Evolutionary conservation across 92 coral and sea anemone genomes (phyloP), one percentile per base, ranked within the genome.

Genomic region (Phymanthus crucifer): DNA sequence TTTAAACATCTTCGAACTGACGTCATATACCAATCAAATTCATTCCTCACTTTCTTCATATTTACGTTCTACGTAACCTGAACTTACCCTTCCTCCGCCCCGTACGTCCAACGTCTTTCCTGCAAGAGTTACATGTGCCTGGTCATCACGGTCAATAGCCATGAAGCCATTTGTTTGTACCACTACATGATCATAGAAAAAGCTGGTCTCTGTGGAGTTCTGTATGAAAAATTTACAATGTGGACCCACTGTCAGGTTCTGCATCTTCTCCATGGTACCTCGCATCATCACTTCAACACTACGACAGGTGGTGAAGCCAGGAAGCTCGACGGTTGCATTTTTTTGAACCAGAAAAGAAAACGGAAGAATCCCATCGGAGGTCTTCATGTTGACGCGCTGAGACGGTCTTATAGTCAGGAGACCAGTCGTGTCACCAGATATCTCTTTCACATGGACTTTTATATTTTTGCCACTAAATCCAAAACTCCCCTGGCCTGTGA

Each of bases 1-100:
- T n/a, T n/a, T n/a, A n/a, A n/a, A n/a, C n/a, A n/a, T n/a, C n/a
- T n/a, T n/a, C n/a, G n/a, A 45, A 11, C 16, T 17, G 13, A 17
- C 10, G 50, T 45, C 16, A 11, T 45, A 9, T 45, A 1, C n/a
- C n/a, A n/a, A n/a, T n/a, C n/a, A n/a, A n/a, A n/a, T n/a, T n/a
- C n/a, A n/a, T n/a, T n/a, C n/a, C n/a, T n/a, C n/a, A n/a, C n/a
- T n/a, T n/a, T n/a, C n/a, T n/a, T n/a, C 7, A 38, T 4, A 38
- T 10, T 38, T 38, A 10, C 43, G 7, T 10, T 38, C 43, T 38
- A 38, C 43, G 5, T 38, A 38, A 38, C 0, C 27, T 0, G 27
- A n/a, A 47, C 94, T 78, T 73, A 94, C 98, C 85, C 38, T 92
- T 19, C 94, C 97, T 33, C 99, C 99, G 24, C 99, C 99, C 11